A percentile compares a stretch with the other conserved stretches of the same genome.
Conservation (phyloP, 2,888 invertebrate genomes). For the Gibbula magus region DNA sequence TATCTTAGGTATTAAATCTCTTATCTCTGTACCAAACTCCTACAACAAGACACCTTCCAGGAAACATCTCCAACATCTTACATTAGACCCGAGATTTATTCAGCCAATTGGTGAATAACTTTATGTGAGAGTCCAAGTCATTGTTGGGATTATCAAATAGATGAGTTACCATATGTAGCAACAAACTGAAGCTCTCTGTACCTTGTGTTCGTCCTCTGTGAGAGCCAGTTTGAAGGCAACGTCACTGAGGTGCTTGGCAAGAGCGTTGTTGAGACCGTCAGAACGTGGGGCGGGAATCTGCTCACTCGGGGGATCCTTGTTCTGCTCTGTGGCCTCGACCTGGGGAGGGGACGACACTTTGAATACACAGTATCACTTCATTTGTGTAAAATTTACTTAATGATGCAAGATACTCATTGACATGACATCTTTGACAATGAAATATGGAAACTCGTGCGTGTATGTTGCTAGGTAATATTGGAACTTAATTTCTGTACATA, state of each 20-base stretch:
- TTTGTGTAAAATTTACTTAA: neutral
- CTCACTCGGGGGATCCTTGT: slow-evolving; percentile 69
- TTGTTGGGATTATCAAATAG: neutral
- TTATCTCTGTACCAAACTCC: neutral
- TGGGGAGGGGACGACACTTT: slow-evolving; percentile 36
- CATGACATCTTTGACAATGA: neutral
- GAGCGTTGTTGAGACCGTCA: slow-evolving; percentile 66
- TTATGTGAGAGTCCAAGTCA: too few relatives aligned
- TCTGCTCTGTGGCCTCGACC: slow-evolving; percentile 70
- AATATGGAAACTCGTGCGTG: too few relatives aligned
- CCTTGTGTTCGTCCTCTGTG: slow-evolving; percentile 68
- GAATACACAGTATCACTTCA: neutral
- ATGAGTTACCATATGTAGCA: too few relatives aligned
- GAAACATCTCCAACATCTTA: too few relatives aligned
- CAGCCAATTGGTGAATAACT: too few relatives aligned
- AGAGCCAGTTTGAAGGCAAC: slow-evolving; percentile 71
- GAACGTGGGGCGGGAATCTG: slow-evolving; percentile 55
- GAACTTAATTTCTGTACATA: too few relatives aligned
- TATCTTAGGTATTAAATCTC: neutral
- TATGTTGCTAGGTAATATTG: too few relatives aligned
- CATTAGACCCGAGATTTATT: too few relatives aligned
- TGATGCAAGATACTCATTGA: neutral
- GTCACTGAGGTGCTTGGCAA: slow-evolving; percentile 65
- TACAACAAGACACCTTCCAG: neutral
- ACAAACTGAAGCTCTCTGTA: slow-evolving; percentile 41